These are phyloP conservation scores for Exephanes ischioxanthus DNA, from an alignment of 2,888 invertebrate genomes.

Conservation along the genomic window DNA sequence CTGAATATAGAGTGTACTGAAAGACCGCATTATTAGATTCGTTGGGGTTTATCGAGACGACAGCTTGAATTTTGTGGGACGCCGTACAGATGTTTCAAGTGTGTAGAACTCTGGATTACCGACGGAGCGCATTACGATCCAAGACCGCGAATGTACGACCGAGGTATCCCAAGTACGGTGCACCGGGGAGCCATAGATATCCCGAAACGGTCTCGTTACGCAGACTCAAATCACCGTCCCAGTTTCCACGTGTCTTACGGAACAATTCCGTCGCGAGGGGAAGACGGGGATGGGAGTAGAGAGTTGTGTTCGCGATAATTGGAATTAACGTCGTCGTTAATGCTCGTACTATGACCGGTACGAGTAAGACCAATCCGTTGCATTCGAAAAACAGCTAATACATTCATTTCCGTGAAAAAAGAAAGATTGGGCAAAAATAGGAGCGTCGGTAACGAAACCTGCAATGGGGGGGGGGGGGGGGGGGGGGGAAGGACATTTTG, in stretches of 20 bases:
- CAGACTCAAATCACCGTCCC: background rate
- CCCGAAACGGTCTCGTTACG: slow-evolving; percentile 10
- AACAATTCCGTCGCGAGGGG: background rate
- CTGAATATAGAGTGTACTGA: too few species aligned
- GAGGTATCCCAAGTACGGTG: background rate
- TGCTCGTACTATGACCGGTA: background rate
- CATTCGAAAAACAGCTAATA: background rate
- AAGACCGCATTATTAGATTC: too few species aligned
- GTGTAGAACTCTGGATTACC: background rate
- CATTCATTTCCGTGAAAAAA: too few species aligned
- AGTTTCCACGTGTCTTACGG: slow-evolving; percentile 8
- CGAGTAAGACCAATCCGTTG: background rate
- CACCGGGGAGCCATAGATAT: slow-evolving; percentile 21
- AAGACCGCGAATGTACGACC: slow-evolving; percentile 8
- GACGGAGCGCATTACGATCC: background rate
- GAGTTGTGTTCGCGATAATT: slow-evolving; percentile 9
- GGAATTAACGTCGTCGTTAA: background rate
- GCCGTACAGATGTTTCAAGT: background rate
- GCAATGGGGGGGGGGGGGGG: too few species aligned
- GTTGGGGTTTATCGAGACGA: too few species aligned
- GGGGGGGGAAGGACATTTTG: too few species aligned
- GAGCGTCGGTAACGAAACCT: too few species aligned
- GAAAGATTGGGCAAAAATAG: too few species aligned
- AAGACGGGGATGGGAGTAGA: background rate
- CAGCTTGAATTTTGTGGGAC: too few species aligned